Evolutionary conservation across 2,888 invertebrate genomes (phyloP), one percentile per base, ranked within the genome.

Genomic region (Tribolium freemani): DNA sequence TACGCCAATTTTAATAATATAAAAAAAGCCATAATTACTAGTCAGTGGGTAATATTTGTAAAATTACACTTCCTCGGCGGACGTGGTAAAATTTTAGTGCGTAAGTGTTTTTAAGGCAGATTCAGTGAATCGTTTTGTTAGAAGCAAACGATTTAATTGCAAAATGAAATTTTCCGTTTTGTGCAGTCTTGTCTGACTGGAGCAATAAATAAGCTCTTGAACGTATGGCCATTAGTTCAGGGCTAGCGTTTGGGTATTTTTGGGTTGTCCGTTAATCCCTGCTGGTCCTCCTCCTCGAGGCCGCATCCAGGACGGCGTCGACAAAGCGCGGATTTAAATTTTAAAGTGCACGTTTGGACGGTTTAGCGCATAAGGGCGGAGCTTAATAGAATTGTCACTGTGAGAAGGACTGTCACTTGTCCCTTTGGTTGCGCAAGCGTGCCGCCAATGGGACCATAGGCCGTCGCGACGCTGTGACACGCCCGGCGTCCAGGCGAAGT

Each of bases 391-490:
- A 84, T 85, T 86, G 86, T 86, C 86, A 86, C 86, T 86, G 85
- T 81, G 79, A 81, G 80, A 80, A 82, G 83, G 86, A 85, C 83
- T 84, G 86, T 86, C 86, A 84, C 85, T 84, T 86, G 85, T 85
- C 85, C 83, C 83, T 81, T 77, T 77, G 78, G 79, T 76, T 78
- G 84, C 86, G 86, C 86, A 81, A 82, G 86, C 86, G 85, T 82
- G 78, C 76, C 81, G 78, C 76, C 80, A 78, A 78, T 77, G 84
- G 84, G 84, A 84, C 85, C 85, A 85, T 86, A 86, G 86, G 86
- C 83, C 83, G 85, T 85, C 84, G 84, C 85, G 84, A 85, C 84
- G 84, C 81, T 83, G 84, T 83, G 86, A 86, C 86, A 86, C 86
- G 86, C 86, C 86, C 86, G 86, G 81, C 82, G 82, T 83, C 83